These are phyloP conservation scores for Cryptocephalus moraei DNA, from an alignment of 2,888 invertebrate species.

Conservation along the genomic window DNA sequence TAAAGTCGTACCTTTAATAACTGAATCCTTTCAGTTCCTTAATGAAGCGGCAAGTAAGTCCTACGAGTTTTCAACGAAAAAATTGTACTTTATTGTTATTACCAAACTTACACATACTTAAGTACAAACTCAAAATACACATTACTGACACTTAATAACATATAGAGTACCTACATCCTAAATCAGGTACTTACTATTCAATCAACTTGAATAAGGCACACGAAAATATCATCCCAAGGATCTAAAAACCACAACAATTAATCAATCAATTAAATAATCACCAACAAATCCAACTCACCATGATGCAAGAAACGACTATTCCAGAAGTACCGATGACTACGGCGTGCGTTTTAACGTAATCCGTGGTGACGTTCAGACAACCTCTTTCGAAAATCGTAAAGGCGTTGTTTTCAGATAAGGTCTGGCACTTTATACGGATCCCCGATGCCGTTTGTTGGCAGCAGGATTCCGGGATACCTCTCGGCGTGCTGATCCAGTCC, in stretches of 20 bases:
- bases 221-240: slow-evolving; percentile 76
- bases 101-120: not conserved
- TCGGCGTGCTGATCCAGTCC: slow-evolving; percentile 56
- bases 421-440: slow-evolving; percentile 47
- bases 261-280: not conserved
- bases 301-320: slow-evolving; percentile 70
- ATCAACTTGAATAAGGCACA: slow-evolving; percentile 80
- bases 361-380: slow-evolving; percentile 61
- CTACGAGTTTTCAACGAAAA: no score
- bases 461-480: slow-evolving; percentile 63
- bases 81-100: not conserved
- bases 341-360: slow-evolving; percentile 67
- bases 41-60: no score
- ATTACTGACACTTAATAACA: no score
- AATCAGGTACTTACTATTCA: slow-evolving; percentile 13
- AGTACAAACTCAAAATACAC: no score
- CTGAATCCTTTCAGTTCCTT: no score
- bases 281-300: slow-evolving; percentile 52
- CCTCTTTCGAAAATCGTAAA: slow-evolving; percentile 61
- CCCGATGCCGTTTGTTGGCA: slow-evolving; percentile 54
- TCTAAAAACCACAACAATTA: slow-evolving; percentile 47
- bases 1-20: no score
- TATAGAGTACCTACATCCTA: no score
- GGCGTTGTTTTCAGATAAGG: slow-evolving; percentile 38
- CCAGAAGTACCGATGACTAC: slow-evolving; percentile 72